A percentile compares a stretch with the other conserved stretches of the same genome.
These are phyloP conservation scores for Myotis myotis DNA, from an alignment of 2,797 vertebrate genomes.

Conservation along the genomic window DNA sequence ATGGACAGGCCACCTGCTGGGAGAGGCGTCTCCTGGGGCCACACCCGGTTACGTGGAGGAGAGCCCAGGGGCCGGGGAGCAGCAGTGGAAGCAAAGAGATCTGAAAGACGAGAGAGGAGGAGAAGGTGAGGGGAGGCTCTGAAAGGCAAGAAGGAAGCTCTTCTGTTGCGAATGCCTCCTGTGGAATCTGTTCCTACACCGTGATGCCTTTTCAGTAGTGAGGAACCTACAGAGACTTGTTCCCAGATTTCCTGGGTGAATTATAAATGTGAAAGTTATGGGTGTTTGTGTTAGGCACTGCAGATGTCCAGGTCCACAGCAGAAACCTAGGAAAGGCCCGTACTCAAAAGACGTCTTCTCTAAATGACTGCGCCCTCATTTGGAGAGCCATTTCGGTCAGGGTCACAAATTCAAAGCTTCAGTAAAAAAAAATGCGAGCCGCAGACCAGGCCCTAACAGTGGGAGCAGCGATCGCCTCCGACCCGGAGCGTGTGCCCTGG, in stretches of 20 bases:
- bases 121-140: neutral
- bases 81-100: neutral
- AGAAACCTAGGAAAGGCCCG: neutral
- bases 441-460: neutral
- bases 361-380: neutral
- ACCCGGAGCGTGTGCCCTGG: neutral
- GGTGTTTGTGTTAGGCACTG: neutral
- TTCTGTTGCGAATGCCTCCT: fast-evolving
- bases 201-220: neutral
- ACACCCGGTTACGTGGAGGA: neutral
- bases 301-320: neutral
- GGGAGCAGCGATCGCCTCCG: fast-evolving
- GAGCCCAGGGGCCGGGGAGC: too few relatives aligned
- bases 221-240: neutral
- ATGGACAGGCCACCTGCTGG: neutral
- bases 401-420: neutral
- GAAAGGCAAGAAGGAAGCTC: neutral
- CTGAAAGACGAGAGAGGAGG: neutral
- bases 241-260: neutral
- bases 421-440: too few relatives aligned
- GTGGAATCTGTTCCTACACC: neutral
- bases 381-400: neutral
- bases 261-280: neutral
- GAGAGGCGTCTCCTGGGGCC: neutral
- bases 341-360: neutral